Conservation (phyloP, 92 coral and sea anemone genomes). For the Phenganax subtilis region DNA sequence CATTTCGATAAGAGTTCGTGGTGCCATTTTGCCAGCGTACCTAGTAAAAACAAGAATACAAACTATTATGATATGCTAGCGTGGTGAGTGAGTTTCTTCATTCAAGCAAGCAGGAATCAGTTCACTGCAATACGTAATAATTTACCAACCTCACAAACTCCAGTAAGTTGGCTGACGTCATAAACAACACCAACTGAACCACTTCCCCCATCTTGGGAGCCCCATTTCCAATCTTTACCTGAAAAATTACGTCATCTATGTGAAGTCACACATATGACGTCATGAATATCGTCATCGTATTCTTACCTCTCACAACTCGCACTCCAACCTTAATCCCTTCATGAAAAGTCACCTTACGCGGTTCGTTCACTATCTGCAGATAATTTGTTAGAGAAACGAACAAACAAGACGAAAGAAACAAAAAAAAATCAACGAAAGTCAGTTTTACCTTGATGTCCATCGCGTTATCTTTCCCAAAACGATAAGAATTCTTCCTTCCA, state of each 20-base stretch:
- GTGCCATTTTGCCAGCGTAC: conserved; percentile 57
- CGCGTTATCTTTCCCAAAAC: conserved; percentile 62
- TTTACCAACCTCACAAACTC: conserved; percentile 34
- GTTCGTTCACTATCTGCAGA: conserved; percentile 55
- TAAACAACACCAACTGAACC: conserved; percentile 53
- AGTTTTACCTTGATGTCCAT: conserved; percentile 56
- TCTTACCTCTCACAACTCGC: conserved; percentile 62
- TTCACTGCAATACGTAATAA: no score
- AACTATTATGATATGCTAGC: background rate
- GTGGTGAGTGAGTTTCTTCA: background rate
- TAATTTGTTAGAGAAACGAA: no score
- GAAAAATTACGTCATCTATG: background rate
- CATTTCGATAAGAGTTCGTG: conserved; percentile 52
- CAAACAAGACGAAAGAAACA: no score
- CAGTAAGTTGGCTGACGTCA: conserved; percentile 17
- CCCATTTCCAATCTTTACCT: conserved; percentile 76
- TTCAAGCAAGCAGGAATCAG: background rate
- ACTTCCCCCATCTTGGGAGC: conserved; percentile 60
- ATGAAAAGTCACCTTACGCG: conserved; percentile 53
- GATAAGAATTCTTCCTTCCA: conserved; percentile 58
- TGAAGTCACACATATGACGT: background rate
- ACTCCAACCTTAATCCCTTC: conserved; percentile 63
- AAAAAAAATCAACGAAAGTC: background rate
- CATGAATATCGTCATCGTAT: background rate
- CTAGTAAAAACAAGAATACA: background rate